These are phyloP conservation scores for Oplegnathus fasciatus DNA, from an alignment of 2,113 vertebrate species.

Conservation along the genomic window DNA sequence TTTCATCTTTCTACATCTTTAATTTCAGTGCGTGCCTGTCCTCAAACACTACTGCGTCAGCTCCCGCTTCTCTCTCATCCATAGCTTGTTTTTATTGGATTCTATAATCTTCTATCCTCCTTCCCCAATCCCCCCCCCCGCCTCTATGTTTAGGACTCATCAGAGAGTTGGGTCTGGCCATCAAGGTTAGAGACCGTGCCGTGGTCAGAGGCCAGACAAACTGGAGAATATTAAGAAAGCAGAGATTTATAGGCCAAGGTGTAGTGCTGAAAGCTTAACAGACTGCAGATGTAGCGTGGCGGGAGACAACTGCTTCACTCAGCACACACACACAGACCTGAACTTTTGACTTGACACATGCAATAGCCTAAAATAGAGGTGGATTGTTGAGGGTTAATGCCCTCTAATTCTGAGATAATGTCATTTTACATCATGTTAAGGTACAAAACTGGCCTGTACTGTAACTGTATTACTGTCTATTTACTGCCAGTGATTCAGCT, in stretches of 20 bases:
- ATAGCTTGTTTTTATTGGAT: slow-evolving; percentile 16
- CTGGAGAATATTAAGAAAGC: slow-evolving; percentile 53
- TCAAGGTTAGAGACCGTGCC: slow-evolving; percentile 1
- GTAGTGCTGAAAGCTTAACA: slow-evolving; percentile 51
- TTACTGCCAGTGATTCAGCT: slow-evolving; percentile 2
- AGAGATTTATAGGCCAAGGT: slow-evolving; percentile 55
- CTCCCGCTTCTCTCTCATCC: background rate
- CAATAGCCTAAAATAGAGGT: slow-evolving; percentile 23
- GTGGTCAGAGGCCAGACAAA: slow-evolving; percentile 37
- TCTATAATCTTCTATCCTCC: slow-evolving; percentile 19
- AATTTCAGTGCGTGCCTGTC: background rate
- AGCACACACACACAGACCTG: slow-evolving; percentile 20
- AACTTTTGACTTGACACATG: slow-evolving; percentile 46
- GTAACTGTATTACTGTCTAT: slow-evolving; percentile 1
- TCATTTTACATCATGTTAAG: slow-evolving; percentile 30
- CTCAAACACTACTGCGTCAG: background rate
- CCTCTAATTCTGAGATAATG: slow-evolving; percentile 30
- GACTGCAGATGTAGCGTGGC: slow-evolving; percentile 47
- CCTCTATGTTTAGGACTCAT: slow-evolving; percentile 1
- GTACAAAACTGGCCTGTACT: background rate
- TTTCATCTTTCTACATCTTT: slow-evolving; percentile 7
- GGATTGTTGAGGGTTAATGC: slow-evolving; percentile 8
- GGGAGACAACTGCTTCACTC: background rate
- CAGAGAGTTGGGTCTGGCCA: background rate
- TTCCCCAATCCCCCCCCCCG: background rate